phyloP scores from a whole-genome alignment of 2,113 vertebrate genomes.

The Hemicordylus capensis region DNA sequence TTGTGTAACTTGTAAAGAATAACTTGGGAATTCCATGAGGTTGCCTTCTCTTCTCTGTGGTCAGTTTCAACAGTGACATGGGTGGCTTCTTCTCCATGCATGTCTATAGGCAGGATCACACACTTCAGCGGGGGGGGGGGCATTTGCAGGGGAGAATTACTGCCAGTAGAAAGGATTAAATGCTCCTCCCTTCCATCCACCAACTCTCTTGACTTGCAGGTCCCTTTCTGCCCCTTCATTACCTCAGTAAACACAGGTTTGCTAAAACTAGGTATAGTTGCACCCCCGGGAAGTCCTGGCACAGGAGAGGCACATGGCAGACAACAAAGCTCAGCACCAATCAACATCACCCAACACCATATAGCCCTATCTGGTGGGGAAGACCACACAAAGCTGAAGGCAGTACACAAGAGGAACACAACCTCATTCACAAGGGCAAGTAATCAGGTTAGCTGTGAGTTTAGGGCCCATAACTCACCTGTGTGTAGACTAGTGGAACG shows the following conservation, averaged over 20 bases:
- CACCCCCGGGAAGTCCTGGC: neutral
- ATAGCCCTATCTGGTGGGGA: neutral
- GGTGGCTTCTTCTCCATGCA: neutral
- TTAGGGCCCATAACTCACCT: conserved; percentile 73
- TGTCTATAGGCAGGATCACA: neutral
- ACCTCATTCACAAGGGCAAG: neutral
- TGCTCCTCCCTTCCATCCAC: neutral
- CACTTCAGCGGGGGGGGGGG: no score
- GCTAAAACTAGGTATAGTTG: neutral
- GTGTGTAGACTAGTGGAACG: conserved; percentile 90
- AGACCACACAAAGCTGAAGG: neutral
- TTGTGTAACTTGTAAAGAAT: neutral
- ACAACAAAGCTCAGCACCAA: neutral
- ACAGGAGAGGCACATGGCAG: neutral
- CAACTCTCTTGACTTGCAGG: no score
- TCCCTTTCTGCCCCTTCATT: neutral
- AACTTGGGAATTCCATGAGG: neutral
- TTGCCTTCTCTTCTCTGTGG: neutral
- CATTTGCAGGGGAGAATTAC: neutral
- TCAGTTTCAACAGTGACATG: neutral
- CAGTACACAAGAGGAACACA: neutral
- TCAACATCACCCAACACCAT: neutral
- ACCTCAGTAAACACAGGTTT: neutral
- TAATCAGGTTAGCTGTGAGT: neutral
- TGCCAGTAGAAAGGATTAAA: neutral